Base-by-base conservation (phyloP, 2,113 vertebrate genomes). In the Lanius ludovicianus region DNA sequence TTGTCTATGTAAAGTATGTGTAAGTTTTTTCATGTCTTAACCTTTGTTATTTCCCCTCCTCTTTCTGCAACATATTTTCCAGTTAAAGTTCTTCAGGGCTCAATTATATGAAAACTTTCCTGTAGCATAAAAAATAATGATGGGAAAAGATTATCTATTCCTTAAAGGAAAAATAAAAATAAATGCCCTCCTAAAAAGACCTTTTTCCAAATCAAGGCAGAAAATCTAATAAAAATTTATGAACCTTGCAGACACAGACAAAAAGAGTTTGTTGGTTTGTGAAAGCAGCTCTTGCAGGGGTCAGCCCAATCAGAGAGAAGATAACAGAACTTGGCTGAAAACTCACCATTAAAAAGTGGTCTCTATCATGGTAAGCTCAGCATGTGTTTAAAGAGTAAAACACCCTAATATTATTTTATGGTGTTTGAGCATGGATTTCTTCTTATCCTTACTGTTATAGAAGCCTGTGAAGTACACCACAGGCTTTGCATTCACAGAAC, bases 1-100 rank as follows among this genome's bases (percentile, higher is more conserved):
- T 8, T 46, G 14, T 22, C 22, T 50, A 28, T 0, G 0, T 33
- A 73, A 55, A 55, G 60, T 64, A 63, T 21, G 6, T 47, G 7
- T 35, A 16, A 73, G 17, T 59, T 46, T 84, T 85, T 46, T 53
- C 20, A 39, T 4, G 5, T 37, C 35, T 84, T 78, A 21, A 67
- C 9, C 11, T 87, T 57, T 70, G 25, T 65, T 89, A 67, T 37
- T 76, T 62, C 5, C 28, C 13, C 35, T 59, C 15, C 10, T 31
- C 21, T 69, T 79, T 87, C 44, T 55, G n/a, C 35, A 87, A 70
- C 5, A 5, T 11, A 33, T 24, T 57, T 81, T 78, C n/a, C 24
- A 78, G 9, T 10, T 68, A 16, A 71, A 87, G 10, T 33, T 67
- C 28, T 59, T 85, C 18, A 50, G 24, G 24, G 35, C 39, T 75